phyloP scores from a whole-genome alignment of 2,888 invertebrate species.

The Megamerina dolium region DNA sequence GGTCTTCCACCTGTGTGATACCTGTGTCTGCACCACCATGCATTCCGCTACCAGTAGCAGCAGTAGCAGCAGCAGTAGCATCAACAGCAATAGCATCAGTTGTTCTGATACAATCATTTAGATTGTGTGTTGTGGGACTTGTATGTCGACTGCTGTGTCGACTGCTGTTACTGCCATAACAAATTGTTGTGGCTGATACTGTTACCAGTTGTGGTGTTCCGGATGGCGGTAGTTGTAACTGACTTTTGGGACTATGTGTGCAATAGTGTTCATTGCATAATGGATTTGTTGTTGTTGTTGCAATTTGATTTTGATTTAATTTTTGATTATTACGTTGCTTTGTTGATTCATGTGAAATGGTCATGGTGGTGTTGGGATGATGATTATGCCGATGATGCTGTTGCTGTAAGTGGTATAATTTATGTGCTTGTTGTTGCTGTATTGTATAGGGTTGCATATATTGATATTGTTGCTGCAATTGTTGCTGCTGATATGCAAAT shows the following conservation, averaged over 20 bases:
- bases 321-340: conserved; percentile 13
- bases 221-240: conserved; percentile 12
- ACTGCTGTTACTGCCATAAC: conserved; percentile 5
- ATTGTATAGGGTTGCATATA: conserved; percentile 8
- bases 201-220: neutral
- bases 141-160: conserved; percentile 12
- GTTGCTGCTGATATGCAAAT: conserved; percentile 22
- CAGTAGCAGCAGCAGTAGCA: conserved; percentile 5
- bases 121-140: conserved; percentile 8
- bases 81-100: conserved; percentile 9
- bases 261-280: neutral
- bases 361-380: conserved; percentile 9
- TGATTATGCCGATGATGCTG: conserved; percentile 14
- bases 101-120: conserved; percentile 7
- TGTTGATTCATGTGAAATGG: conserved; percentile 11
- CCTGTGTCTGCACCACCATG: conserved; percentile 11
- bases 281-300: conserved; percentile 10
- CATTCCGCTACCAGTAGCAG: conserved; percentile 4
- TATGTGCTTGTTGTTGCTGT: conserved; percentile 13
- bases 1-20: conserved; percentile 11
- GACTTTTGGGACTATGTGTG: conserved; percentile 6
- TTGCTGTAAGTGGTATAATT: conserved; percentile 4
- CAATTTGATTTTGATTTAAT: conserved; percentile 15
- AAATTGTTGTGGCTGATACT: conserved; percentile 9
- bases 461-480: conserved; percentile 6